Base-by-base conservation (phyloP, 2,113 vertebrate genomes). In the Cygnus buccinator region DNA sequence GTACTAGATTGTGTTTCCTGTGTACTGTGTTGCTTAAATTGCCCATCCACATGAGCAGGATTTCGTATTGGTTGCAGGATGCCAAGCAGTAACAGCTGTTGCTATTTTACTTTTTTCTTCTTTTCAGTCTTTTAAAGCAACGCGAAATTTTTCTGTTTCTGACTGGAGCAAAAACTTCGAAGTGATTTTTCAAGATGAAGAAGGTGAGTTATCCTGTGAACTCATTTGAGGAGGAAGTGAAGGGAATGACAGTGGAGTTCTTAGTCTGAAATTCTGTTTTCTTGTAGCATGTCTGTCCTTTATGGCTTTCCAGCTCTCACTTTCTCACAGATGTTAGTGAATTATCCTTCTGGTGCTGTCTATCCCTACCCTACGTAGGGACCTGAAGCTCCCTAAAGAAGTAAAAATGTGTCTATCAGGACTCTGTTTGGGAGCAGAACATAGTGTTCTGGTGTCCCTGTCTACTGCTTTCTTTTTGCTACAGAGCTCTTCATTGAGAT, bases 121-220 rank as follows among this genome's bases (percentile, higher is more conserved):
- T 11, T 89, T 84, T 26, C 89, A 99, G 99, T 99, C 99, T 89
- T 97, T 99, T 78, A 99, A 99, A 97, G 98, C 98, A 87, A 99
- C 99, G 41, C 98, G 99, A 76, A 99, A 99, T 98, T 99, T 99
- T 97, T 99, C 99, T 6, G 98, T 99, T 96, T 99, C 99, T 37
- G 99, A 99, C 96, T 99, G 99, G 99, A 99, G 98, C 97, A 99
- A 99, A 98, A 99, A 99, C 98, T 99, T 99, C 92, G 99, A 99
- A 98, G 99, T 99, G 23, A 97, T 99, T 97, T 99, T 99, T 95
- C 99, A 99, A 94, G 99, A 99, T 95, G 99, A 99, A 96, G 99
- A 99, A 99, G 99, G 99, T 99, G 92, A 98, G 98, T 97, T 95
- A 90, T 33, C 10, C 31, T 73, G 18, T 75, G 43, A 65, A 15